These are phyloP conservation scores for Drymonia ruficornis DNA, from an alignment of 2,888 invertebrate species.

Conservation along the genomic window DNA sequence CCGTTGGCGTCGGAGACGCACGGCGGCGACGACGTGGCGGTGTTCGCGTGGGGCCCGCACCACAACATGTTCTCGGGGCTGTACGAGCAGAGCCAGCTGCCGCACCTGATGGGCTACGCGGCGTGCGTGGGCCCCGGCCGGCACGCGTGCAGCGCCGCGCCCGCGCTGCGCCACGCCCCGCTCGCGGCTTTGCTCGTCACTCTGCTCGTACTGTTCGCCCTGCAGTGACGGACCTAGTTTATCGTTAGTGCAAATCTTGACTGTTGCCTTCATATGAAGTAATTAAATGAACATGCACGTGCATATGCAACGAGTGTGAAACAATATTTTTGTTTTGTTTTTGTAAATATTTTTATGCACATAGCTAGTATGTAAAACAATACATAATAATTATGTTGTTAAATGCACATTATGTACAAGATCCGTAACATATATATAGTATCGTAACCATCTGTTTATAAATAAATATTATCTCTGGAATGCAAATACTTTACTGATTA, in stretches of 20 bases:
- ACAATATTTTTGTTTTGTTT: neutral
- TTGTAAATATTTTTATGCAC: neutral
- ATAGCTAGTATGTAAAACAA: too few species aligned
- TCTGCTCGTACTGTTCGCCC: neutral
- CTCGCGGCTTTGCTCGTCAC: neutral
- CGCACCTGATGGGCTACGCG: constrained; percentile 89
- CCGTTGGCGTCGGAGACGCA: constrained; percentile 87
- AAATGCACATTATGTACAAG: too few species aligned
- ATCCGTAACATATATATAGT: too few species aligned
- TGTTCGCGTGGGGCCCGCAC: constrained; percentile 89
- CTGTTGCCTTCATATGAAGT: neutral
- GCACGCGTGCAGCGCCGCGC: constrained; percentile 53
- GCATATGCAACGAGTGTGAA: neutral
- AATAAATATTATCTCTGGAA: too few species aligned
- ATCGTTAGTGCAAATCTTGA: neutral
- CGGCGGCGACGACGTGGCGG: constrained; percentile 91
- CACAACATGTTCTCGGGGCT: constrained; percentile 90
- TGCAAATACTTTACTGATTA: too few species aligned
- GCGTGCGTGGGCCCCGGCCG: constrained; percentile 86
- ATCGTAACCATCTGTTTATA: too few species aligned
- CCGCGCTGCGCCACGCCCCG: constrained; percentile 7
- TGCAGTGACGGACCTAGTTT: neutral
- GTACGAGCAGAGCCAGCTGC: constrained; percentile 91
- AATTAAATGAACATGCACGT: neutral
- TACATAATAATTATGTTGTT: too few species aligned